Conservation (phyloP, 2,797 vertebrate species). For the Gadopsis bispinosus region DNA sequence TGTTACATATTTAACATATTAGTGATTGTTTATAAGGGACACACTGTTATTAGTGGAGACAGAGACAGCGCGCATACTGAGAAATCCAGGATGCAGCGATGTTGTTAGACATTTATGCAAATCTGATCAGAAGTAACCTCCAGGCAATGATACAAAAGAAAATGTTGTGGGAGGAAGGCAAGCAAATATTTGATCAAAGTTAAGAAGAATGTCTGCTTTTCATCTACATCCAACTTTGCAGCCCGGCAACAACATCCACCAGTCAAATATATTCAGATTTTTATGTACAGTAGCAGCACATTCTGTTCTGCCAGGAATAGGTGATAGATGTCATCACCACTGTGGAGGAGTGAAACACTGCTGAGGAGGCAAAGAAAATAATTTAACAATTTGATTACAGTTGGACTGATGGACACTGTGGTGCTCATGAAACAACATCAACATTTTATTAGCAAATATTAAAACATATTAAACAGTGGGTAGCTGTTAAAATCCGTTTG, state of each 20-base stretch:
- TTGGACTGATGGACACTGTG: constrained; percentile 32
- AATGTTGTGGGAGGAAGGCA: constrained; percentile 53
- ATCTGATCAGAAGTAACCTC: constrained; percentile 70
- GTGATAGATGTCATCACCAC: constrained; percentile 30
- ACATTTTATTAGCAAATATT: constrained; percentile 40
- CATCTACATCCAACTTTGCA: constrained; percentile 53
- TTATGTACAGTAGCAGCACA: constrained; percentile 30
- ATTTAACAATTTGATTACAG: constrained; percentile 37
- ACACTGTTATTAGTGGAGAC: constrained; percentile 52
- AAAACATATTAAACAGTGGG: constrained; percentile 28
- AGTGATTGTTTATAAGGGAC: constrained; percentile 52
- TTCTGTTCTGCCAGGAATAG: constrained; percentile 40
- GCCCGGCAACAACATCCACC: constrained; percentile 50
- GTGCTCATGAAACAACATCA: constrained; percentile 24
- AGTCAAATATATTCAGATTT: constrained; percentile 46
- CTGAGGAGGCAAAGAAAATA: constrained; percentile 30
- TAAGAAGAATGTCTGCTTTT: constrained; percentile 55
- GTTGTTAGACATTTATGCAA: constrained; percentile 67
- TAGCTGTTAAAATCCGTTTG: constrained; percentile 28
- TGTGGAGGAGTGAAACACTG: constrained; percentile 22
- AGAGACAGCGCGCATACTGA: constrained; percentile 52
- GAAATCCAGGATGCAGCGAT: constrained; percentile 61
- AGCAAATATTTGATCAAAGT: constrained; percentile 75
- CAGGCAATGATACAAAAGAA: constrained; percentile 62
- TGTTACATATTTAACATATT: constrained; percentile 67